A percentile compares a stretch with the other conserved stretches of the same genome.
phyloP scores from a whole-genome alignment of 2,113 vertebrate species.

The Redunca redunca region DNA sequence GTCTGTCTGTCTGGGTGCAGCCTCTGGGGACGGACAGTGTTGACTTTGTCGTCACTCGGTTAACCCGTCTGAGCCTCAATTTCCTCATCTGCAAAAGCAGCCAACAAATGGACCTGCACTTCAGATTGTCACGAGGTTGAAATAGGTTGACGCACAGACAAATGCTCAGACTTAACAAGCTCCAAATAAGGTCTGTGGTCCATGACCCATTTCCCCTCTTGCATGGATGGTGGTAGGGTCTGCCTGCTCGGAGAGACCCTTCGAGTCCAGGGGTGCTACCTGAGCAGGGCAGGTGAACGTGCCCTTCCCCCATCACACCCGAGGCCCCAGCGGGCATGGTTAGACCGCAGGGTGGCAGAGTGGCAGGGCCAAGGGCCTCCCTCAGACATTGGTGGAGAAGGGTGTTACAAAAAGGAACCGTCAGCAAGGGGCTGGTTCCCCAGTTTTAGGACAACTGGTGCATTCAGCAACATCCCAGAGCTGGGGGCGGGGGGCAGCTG shows the following conservation, averaged over 20 bases:
- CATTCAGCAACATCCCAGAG: not conserved
- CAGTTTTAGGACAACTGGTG: not conserved
- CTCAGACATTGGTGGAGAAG: not conserved
- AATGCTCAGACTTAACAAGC: not conserved
- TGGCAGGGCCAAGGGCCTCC: not conserved
- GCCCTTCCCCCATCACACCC: not conserved
- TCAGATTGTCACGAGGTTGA: not conserved
- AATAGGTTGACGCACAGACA: not conserved
- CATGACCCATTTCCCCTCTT: not conserved
- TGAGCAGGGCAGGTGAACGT: not conserved
- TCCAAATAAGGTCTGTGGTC: not conserved
- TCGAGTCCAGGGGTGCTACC: not conserved
- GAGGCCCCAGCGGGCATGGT: not conserved
- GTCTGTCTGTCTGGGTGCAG: not conserved
- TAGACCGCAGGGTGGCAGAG: not conserved
- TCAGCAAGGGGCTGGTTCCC: slow-evolving; percentile 1
- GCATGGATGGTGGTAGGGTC: not conserved
- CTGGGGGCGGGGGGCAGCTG: rapidly evolving
- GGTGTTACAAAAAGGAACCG: slow-evolving; percentile 13
- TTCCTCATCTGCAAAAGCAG: not conserved
- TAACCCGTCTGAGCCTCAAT: not conserved
- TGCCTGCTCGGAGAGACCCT: not conserved
- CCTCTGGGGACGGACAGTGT: not conserved
- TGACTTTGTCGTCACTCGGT: not conserved
- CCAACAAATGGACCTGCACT: not conserved